Conservation (phyloP, 2,888 invertebrate species). For the Mesoligia furuncula region DNA sequence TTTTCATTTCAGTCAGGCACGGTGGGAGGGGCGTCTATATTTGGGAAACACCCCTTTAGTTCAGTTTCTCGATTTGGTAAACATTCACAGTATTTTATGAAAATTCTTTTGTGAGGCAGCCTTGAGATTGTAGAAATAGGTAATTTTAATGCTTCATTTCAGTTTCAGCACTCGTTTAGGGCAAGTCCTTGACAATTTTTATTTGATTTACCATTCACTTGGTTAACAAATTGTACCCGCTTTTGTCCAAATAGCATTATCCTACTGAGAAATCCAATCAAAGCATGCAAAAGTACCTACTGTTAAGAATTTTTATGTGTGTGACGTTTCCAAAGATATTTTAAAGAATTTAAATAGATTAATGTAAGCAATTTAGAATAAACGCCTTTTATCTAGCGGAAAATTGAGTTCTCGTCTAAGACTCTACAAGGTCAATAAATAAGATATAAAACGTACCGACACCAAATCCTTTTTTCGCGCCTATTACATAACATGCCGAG, state of each 20-base stretch:
- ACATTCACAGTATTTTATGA: slow-evolving; percentile 47
- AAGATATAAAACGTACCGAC: slow-evolving; percentile 45
- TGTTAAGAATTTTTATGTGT: background rate
- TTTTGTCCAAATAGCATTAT: background rate
- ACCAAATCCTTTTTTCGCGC: slow-evolving; percentile 33
- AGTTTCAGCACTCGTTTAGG: slow-evolving; percentile 33
- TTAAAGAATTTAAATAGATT: slow-evolving; percentile 1
- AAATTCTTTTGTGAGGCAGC: slow-evolving; percentile 41
- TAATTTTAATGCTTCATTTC: slow-evolving; percentile 46
- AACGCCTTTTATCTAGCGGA: slow-evolving; percentile 32
- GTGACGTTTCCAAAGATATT: background rate
- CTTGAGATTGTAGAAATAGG: slow-evolving; percentile 48
- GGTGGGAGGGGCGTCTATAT: slow-evolving; percentile 44
- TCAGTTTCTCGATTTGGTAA: slow-evolving; percentile 50
- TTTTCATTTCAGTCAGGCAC: slow-evolving; percentile 36
- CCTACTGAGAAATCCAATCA: background rate
- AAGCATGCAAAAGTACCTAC: no score
- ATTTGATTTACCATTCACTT: slow-evolving; percentile 33
- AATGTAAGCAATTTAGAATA: slow-evolving; percentile 22
- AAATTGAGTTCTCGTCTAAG: slow-evolving; percentile 32
- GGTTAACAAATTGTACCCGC: background rate
- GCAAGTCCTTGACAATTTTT: slow-evolving; percentile 31
- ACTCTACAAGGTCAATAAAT: slow-evolving; percentile 37
- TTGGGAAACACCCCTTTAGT: slow-evolving; percentile 46
- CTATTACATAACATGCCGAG: slow-evolving; percentile 51